Conservation (phyloP, 2,888 invertebrate species). For the Macrophya alboannulata region DNA sequence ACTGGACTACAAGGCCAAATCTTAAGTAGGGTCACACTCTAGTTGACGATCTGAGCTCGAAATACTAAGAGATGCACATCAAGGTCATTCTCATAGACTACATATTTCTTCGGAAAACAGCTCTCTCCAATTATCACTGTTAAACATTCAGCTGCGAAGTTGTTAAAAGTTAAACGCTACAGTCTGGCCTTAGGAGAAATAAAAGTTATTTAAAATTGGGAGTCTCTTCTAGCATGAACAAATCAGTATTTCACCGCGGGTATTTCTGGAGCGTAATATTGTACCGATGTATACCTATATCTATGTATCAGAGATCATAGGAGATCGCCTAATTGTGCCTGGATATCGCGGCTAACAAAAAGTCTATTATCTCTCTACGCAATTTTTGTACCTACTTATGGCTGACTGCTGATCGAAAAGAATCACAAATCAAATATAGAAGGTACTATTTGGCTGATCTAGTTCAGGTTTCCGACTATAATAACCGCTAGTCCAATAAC, state of each 20-base stretch:
- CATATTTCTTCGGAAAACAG: slow-evolving; percentile 8
- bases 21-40: slow-evolving; percentile 73
- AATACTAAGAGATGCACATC: slow-evolving; percentile 77
- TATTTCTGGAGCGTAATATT: neutral
- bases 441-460: slow-evolving; percentile 19
- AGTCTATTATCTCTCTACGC: neutral
- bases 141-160: slow-evolving; percentile 16
- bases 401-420: neutral
- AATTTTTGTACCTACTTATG: neutral
- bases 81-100: slow-evolving; percentile 74
- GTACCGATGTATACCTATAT: neutral
- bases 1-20: slow-evolving; percentile 53
- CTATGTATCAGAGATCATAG: neutral
- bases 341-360: slow-evolving; percentile 16
- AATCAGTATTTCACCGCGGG: neutral
- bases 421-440: slow-evolving; percentile 26
- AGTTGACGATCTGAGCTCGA: slow-evolving; percentile 76
- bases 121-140: slow-evolving; percentile 57
- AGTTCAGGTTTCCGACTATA: slow-evolving; percentile 6
- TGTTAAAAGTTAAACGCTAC: slow-evolving; percentile 1
- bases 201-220: neutral
- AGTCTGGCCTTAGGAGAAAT: neutral
- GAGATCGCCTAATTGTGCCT: neutral
- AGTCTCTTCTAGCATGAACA: neutral
- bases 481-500: slow-evolving; percentile 38